Evolutionary conservation across 2,797 vertebrate genomes (phyloP), one percentile per base, ranked within the genome.

Genomic region (Smutsia temminckii): DNA sequence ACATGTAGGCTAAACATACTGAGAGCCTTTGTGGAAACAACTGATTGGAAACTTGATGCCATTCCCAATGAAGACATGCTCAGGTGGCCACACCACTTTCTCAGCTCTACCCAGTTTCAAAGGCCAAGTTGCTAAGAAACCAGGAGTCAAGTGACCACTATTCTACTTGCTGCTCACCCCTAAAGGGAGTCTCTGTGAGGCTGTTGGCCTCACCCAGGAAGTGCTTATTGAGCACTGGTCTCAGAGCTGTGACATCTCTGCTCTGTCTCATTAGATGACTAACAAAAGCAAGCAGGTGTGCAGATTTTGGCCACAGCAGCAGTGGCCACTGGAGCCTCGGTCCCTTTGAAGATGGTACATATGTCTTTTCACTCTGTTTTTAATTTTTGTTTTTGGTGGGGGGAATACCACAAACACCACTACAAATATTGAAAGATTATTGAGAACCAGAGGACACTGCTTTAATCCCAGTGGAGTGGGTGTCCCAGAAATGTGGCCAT

Each of bases 1-100:
- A 64, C 51, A 78, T 42, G 3, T 79, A 37, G 18, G 27, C 59
- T 57, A 92, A 89, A 75, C 29, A 85, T 29, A 89, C 37, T 8
- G 29, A 92, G 32, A 78, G 14, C 79, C 61, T 89, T 85, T 61
- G 6, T 89, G 53, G 59, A 93, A 85, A 10, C 64, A 66, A 95
- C 74, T 57, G 72, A 92, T 17, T 72, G 27, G 40, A 89, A 86
- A 68, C 25, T 78, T 81, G 21, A 79, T 78, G 59, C 18, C 17
- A 51, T 75, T 96, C 32, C 27, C 83, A 88, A 68, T 85, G 17
- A 94, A 94, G 34, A 69, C 34, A 75, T 88, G 25, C 27, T 40
- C 53, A 84, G 23, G 20, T 96, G 79, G 37, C 49, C 57, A 64
- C 14, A 27, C n/a, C 86, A 78, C 63, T 72, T 53, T 86, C 29